Percentiles rank a stretch among this genome's conserved stretches.
Evolutionary conservation across 37 sponge, comb jelly and placozoan species (phyloP).

Genomic region (Mnemiopsis leidyi): DNA sequence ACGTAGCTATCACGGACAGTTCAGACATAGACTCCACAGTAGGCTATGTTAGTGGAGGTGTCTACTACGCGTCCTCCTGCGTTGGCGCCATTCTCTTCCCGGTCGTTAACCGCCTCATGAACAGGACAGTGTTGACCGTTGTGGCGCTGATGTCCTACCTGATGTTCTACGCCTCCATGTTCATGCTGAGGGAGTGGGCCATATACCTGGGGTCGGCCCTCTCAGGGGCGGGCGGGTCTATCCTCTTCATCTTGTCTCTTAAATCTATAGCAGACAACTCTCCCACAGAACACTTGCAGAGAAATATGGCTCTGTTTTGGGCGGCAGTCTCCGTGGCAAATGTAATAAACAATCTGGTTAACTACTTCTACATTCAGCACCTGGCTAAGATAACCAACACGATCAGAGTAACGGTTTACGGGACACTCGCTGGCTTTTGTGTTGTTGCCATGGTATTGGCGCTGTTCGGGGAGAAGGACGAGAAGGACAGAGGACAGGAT

Average conservation of each 20-base stretch:
- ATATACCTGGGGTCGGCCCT: neutral
- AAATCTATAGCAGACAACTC: slow-evolving; percentile 43
- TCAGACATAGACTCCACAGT: neutral
- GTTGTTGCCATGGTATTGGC: slow-evolving; percentile 14
- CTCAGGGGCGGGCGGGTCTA: neutral
- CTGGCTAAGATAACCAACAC: neutral
- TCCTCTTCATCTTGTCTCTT: neutral
- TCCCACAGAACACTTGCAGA: neutral
- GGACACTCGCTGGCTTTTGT: slow-evolving; percentile 3
- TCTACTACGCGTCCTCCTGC: neutral
- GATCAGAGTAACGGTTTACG: neutral
- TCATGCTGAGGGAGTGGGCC: slow-evolving; percentile 5
- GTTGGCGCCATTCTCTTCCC: neutral
- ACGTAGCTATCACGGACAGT: slow-evolving; percentile 49
- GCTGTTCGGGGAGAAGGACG: neutral
- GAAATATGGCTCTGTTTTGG: slow-evolving; percentile 15
- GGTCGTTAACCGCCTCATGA: neutral
- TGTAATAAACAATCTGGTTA: neutral
- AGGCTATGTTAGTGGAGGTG: slow-evolving; percentile 24
- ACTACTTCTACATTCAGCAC: slow-evolving; percentile 12
- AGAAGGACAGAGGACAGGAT: neutral
- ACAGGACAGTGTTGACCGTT: neutral
- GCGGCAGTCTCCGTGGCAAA: neutral
- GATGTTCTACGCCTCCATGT: slow-evolving; percentile 32
- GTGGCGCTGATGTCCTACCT: slow-evolving; percentile 1